Evolutionary conservation across 2,888 invertebrate genomes (phyloP), one percentile per base, ranked within the genome.

Genomic region (Chelonus formosanus): DNA sequence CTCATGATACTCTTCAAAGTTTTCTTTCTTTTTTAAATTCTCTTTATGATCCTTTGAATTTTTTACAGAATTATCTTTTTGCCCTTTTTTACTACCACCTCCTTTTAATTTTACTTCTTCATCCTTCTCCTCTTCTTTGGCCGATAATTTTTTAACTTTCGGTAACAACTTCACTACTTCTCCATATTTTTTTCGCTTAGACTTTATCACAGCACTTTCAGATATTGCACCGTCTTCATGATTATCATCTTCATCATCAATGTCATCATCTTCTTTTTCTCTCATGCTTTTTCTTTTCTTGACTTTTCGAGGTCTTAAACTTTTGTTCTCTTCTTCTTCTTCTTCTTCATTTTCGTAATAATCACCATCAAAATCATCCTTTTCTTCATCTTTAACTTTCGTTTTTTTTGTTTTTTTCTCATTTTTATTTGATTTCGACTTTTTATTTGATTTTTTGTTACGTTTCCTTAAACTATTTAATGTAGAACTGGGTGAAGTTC

Each of bases 351-450:
- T 71, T 56, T 73, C 73, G 63, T 76, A 62, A 68, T 76, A 73
- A 58, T 75, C 52, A 67, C 77, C 67, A 10, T 70, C 73, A 63
- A 75, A 62, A 67, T 76, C 73, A 61, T 75, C 50, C 65, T 77
- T 66, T n/a, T 70, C 73, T 60, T 74, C 70, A 20, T 71, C 67
- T 58, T 31, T 69, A 3, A 32, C 53, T 35, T 69, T 53, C n/a
- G 40, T 56, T 67, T 65, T 77, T 72, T 78, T 81, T 34, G 63
- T 63, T 67, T 74, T 80, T 69, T 70, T 75, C 20, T 74, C 75
- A 4, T 73, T 56, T 67, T 78, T 78, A 84, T 85, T 68, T 83
- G 87, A 70, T 85, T 88, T 72, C 79, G 87, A 74, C 83, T 82
- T 85, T 83, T 80, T 80, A 6, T 83, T 81, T 52, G 81, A 76